Percentiles rank a stretch among this genome's conserved stretches.
Conservation (phyloP, 2,888 invertebrate species). For the Orthosia gracilis region DNA sequence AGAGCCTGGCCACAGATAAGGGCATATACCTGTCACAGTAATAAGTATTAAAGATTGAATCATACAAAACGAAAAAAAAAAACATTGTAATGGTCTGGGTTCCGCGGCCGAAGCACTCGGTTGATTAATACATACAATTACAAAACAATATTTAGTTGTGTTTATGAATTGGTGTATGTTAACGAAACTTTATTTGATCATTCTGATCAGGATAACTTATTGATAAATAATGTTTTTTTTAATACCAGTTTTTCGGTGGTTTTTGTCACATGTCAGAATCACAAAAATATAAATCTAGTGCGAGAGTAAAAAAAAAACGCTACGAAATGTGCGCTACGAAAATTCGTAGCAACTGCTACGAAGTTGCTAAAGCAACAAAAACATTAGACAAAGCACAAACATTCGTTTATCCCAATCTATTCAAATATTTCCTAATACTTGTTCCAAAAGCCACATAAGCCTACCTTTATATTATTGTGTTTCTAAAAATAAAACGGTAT, state of each 20-base stretch:
- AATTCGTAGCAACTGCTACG: constrained; percentile 41
- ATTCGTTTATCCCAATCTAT: background rate
- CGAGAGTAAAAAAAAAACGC: background rate
- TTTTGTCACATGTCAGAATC: background rate
- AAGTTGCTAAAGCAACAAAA: constrained; percentile 2
- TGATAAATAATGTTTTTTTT: too few relatives aligned
- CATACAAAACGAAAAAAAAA: constrained; percentile 72
- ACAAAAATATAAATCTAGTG: background rate
- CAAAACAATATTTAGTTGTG: constrained; percentile 32
- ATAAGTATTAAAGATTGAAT: constrained; percentile 84
- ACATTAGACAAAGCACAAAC: constrained; percentile 1
- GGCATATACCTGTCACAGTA: constrained; percentile 85
- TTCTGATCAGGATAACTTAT: background rate
- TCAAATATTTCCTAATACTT: constrained; percentile 18
- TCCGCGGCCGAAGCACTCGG: constrained; percentile 52
- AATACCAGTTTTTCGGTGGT: background rate
- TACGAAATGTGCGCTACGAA: constrained; percentile 26
- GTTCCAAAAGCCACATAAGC: constrained; percentile 54
- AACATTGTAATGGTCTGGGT: constrained; percentile 72
- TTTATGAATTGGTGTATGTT: background rate
- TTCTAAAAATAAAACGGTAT: constrained; percentile 75
- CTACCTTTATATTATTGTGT: constrained; percentile 69
- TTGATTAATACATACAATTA: constrained; percentile 50
- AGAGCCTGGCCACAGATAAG: constrained; percentile 83
- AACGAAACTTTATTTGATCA: background rate